A percentile compares a stretch with the other conserved stretches of the same genome.
These are phyloP conservation scores for Popillia japonica DNA, from an alignment of 1,140 invertebrate genomes.

Conservation along the genomic window DNA sequence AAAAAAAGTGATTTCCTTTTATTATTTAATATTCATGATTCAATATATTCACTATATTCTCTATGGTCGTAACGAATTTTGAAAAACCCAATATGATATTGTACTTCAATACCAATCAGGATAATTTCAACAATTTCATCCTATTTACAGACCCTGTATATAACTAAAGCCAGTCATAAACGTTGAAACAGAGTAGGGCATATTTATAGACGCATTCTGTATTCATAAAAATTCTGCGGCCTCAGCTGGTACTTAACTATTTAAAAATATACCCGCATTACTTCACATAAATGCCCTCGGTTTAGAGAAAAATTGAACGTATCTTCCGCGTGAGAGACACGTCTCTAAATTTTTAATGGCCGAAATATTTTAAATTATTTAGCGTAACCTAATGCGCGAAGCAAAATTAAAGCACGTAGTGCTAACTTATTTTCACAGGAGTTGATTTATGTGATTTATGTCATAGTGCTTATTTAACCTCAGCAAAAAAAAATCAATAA, in stretches of 20 bases:
- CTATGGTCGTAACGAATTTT: too few relatives aligned
- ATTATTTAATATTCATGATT: too few relatives aligned
- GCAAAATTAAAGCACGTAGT: neutral
- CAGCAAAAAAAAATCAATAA: neutral
- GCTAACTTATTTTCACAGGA: neutral
- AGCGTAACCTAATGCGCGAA: neutral
- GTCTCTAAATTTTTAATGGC: neutral
- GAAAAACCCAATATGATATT: too few relatives aligned
- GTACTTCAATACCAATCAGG: too few relatives aligned
- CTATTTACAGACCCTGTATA: too few relatives aligned
- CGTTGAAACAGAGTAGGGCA: neutral
- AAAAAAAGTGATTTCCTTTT: too few relatives aligned
- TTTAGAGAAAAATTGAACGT: neutral
- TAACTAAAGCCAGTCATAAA: neutral
- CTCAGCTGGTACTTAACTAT: neutral
- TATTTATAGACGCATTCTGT: slow-evolving; percentile 6
- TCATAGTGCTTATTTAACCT: neutral
- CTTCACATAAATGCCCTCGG: neutral
- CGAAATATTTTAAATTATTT: neutral
- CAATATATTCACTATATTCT: too few relatives aligned
- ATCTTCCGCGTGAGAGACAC: neutral
- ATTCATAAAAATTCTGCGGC: neutral
- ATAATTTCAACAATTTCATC: too few relatives aligned
- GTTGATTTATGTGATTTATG: neutral
- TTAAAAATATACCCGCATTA: neutral